Evolutionary conservation across 2,888 invertebrate species (phyloP), one percentile per base, ranked within the genome.

Genomic region (Zaprionus lineosus): DNA sequence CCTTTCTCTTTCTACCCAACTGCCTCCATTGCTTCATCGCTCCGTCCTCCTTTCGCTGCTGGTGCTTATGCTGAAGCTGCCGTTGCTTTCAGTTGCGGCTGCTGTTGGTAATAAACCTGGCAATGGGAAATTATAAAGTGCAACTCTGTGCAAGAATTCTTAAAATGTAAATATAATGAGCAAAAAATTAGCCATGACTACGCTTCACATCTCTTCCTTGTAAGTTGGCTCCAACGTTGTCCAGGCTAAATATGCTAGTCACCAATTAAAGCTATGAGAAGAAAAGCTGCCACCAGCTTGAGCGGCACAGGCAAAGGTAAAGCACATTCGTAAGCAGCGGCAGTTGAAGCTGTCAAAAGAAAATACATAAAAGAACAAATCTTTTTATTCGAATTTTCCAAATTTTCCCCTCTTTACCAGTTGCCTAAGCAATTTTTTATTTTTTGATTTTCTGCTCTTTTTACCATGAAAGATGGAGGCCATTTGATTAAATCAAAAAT

Each of bases 91-190:
- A 39, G 14, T 40, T 47, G 19, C 39, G 7, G 29, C 58, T 40
- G 43, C 14, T 14, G 24, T 33, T 47, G 62, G 63, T 82, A 81
- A 81, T 79, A 83, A 82, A 82, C 77, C 77, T 73, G 59, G 51
- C 61, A 47, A 55, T 71, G 60, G 71, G 37, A 74, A 81, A 83
- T 82, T 82, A 82, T 83, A 81, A 82, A 77, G 77, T 82, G 78
- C 58, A 57, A 47, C 46, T 62, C 52, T 56, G 67, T 60, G 68
- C 57, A 68, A 72, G 83, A 81, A 81, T 81, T 68, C 77, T 74
- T 70, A 71, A 77, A 82, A 82, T 84, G 78, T 82, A 82, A 82
- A 75, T 84, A 82, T 83, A 83, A 83, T 82, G 82, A 83, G 82
- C 82, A 83, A 84, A 84, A 83, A 83, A 81, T 82, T 75, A 75